These are phyloP conservation scores for Chelonus insularis DNA, from an alignment of 1,140 invertebrate genomes.

Conservation along the genomic window DNA sequence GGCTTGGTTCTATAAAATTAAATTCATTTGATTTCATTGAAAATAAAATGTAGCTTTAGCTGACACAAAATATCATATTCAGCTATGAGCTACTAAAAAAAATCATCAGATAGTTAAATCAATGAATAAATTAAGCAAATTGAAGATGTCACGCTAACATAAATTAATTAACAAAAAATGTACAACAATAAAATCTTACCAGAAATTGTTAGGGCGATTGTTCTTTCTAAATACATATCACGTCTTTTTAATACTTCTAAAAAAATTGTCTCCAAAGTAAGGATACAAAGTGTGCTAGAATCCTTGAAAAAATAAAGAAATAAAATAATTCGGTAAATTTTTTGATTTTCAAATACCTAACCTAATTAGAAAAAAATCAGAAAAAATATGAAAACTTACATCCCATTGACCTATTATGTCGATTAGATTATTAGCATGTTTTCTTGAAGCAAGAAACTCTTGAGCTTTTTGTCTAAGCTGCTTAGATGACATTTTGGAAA, in stretches of 20 bases:
- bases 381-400: conserved; percentile 44
- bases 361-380: not conserved
- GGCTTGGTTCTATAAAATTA: conserved; percentile 53
- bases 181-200: conserved; percentile 42
- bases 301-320: conserved; percentile 43
- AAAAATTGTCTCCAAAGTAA: conserved; percentile 72
- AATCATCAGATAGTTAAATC: not conserved
- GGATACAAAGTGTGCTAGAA: conserved; percentile 58
- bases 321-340: not conserved
- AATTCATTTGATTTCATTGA: not conserved
- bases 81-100: not conserved
- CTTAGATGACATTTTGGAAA: conserved; percentile 55
- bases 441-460: conserved; percentile 67
- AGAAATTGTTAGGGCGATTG: conserved; percentile 45
- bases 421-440: conserved; percentile 66
- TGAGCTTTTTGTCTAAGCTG: conserved; percentile 67
- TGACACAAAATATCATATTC: conserved; percentile 7
- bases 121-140: too few species aligned
- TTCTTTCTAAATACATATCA: conserved; percentile 62
- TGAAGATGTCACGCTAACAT: too few species aligned
- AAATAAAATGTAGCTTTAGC: not conserved
- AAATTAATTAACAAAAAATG: too few species aligned
- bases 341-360: not conserved
- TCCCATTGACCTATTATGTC: conserved; percentile 69
- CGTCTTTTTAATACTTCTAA: conserved; percentile 67